phyloP scores from a whole-genome alignment of 92 coral and sea anemone genomes.

The Epizoanthus fatuus region DNA sequence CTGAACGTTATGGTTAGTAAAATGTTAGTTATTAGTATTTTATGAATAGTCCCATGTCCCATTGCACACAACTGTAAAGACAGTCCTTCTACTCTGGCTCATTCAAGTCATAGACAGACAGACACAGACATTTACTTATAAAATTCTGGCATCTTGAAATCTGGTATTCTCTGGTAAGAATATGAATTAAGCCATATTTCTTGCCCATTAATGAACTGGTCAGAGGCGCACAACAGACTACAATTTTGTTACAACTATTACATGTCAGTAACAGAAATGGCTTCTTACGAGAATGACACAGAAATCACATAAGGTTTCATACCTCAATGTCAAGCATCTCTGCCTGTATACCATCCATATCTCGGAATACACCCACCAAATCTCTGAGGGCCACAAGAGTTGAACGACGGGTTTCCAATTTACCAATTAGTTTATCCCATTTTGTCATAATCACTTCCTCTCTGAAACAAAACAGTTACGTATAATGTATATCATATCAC shows the following conservation, averaged over 20 bases:
- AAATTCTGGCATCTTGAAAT: too few species aligned
- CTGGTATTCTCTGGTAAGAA: too few species aligned
- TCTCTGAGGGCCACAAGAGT: constrained; percentile 87
- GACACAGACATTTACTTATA: too few species aligned
- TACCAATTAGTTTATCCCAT: constrained; percentile 93
- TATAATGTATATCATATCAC: too few species aligned
- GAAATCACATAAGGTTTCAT: neutral
- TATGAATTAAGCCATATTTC: too few species aligned
- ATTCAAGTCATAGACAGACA: too few species aligned
- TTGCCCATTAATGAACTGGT: too few species aligned
- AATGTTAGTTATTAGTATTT: neutral
- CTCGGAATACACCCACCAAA: constrained; percentile 96
- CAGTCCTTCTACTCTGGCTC: too few species aligned
- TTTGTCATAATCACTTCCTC: constrained; percentile 96
- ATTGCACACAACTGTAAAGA: too few species aligned
- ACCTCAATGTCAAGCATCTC: constrained; percentile 96
- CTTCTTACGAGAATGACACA: neutral
- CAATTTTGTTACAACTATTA: too few species aligned
- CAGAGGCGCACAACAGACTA: too few species aligned
- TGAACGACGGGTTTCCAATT: constrained; percentile 86
- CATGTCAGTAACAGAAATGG: neutral
- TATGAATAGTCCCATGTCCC: too few species aligned
- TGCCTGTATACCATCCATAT: constrained; percentile 93
- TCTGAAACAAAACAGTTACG: constrained; percentile 36
- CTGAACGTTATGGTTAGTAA: constrained; percentile 36